Base-by-base conservation (phyloP, 1,140 invertebrate genomes). In the Brachionus paranguensis region DNA sequence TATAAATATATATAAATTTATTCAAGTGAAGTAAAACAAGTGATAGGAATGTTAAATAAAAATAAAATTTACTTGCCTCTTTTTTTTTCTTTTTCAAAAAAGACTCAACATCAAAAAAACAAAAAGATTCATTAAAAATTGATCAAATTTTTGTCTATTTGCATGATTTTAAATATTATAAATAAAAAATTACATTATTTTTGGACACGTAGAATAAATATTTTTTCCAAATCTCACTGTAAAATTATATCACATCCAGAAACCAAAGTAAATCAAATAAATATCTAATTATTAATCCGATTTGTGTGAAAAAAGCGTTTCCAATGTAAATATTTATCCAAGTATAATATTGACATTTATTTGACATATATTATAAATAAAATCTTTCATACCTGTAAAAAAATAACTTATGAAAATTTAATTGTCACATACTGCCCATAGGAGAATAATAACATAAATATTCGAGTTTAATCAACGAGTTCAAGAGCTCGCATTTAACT, bases 371-470 rank as follows among this genome's bases (percentile, higher is more conserved):
- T 41, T 33, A 68, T 33, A 41, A 68, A 68, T 27, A 27, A 68
- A 68, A 29, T 29, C n/a, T 33, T 33, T 33, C 12, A 68, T 68
- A 68, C 65, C 65, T 68, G 65, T 33, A 37, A 68, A 64, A 37
- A 68, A 60, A 27, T 60, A 60, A 60, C 53, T 60, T 60, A 60
- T 60, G 53, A 68, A 68, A 68, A 68, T 29, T 68, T 29, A 68
- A 41, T 68, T 68, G 65, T 68, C 65, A 41, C 65, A 68, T 68
- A 68, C 65, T 11, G 14, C 1, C 12, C 29, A 68, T 41, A 14
- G n/a, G 0, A 68, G n/a, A n/a, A 33, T 8, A 37, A 41, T 12
- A 65, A 65, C 5, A 65, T 37, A 37, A 37, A 41, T 68, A 14
- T 29, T 37, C 27, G 27, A 41, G 27, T 68, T 17, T 14, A 68